Conservation (phyloP, 2,113 vertebrate species). For the Calyptomena viridis region DNA sequence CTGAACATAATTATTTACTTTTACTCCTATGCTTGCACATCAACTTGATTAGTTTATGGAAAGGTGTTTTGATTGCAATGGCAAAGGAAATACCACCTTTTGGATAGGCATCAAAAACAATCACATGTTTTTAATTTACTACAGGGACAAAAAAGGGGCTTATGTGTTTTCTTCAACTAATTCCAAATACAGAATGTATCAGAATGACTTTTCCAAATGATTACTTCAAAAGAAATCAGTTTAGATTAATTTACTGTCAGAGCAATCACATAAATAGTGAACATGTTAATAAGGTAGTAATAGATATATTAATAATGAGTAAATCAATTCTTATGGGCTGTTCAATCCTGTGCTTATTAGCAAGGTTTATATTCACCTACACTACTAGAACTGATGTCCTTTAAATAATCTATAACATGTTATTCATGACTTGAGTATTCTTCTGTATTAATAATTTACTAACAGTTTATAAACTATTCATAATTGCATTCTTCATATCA, state of each 20-base stretch:
- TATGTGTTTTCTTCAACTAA: not conserved
- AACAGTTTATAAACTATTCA: slow-evolving; percentile 60
- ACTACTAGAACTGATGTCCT: not conserved
- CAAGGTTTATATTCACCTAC: not conserved
- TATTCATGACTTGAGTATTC: slow-evolving; percentile 38
- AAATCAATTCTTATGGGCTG: not conserved
- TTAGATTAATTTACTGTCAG: not conserved
- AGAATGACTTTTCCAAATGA: not conserved
- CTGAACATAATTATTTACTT: not conserved
- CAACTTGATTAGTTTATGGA: not conserved
- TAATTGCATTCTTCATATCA: slow-evolving; percentile 25
- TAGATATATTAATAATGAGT: slow-evolving; percentile 29
- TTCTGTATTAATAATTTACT: slow-evolving; percentile 50
- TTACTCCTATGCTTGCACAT: not conserved
- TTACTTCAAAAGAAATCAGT: not conserved
- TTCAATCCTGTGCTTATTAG: slow-evolving; percentile 6
- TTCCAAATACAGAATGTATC: not conserved
- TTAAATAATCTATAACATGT: slow-evolving; percentile 61
- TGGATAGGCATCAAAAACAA: not conserved
- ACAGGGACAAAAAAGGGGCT: not conserved
- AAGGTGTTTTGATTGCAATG: not conserved
- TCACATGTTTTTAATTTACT: not conserved
- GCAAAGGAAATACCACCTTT: not conserved
- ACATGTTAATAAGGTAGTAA: slow-evolving; percentile 27
- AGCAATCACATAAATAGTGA: not conserved